Evolutionary conservation across 1,140 invertebrate genomes (phyloP).

Genomic region (Aphelenchoides avenae): DNA sequence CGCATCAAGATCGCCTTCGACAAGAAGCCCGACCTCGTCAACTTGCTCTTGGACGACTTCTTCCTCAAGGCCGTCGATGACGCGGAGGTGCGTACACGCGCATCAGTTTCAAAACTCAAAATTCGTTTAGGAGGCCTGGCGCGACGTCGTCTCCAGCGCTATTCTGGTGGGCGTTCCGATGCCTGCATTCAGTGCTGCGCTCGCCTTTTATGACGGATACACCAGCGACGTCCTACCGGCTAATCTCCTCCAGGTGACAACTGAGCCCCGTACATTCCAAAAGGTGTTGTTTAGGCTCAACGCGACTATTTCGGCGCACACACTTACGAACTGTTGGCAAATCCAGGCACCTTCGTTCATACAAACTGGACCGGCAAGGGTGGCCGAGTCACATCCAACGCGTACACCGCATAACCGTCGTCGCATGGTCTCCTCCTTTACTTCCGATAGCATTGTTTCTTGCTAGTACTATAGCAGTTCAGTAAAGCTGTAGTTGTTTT

Average conservation of each 20-base stretch:
- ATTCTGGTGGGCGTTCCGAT: constrained; percentile 77
- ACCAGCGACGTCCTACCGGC: constrained; percentile 75
- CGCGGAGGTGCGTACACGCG: constrained; percentile 16
- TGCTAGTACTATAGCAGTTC: too few species aligned
- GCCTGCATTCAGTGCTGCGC: constrained; percentile 82
- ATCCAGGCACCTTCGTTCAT: constrained; percentile 76
- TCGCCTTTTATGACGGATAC: constrained; percentile 96
- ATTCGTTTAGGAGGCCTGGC: constrained; percentile 66
- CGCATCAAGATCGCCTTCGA: constrained; percentile 95
- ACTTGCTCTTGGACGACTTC: constrained; percentile 89
- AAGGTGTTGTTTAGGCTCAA: constrained; percentile 69
- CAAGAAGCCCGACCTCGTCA: constrained; percentile 79
- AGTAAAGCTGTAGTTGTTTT: too few species aligned
- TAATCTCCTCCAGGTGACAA: constrained; percentile 76
- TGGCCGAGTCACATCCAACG: constrained; percentile 88
- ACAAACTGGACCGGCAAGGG: constrained; percentile 99
- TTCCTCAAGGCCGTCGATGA: constrained; percentile 77
- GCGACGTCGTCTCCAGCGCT: constrained; percentile 65
- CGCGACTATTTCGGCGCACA: constrained; percentile 98
- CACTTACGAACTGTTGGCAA: constrained; percentile 82
- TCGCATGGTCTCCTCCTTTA: background rate
- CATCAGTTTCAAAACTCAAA: constrained; percentile 70
- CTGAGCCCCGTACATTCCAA: background rate
- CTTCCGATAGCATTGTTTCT: background rate
- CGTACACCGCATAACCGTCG: constrained; percentile 65